Evolutionary conservation across 2,888 invertebrate genomes (phyloP).

Genomic region (Clostera curtula): DNA sequence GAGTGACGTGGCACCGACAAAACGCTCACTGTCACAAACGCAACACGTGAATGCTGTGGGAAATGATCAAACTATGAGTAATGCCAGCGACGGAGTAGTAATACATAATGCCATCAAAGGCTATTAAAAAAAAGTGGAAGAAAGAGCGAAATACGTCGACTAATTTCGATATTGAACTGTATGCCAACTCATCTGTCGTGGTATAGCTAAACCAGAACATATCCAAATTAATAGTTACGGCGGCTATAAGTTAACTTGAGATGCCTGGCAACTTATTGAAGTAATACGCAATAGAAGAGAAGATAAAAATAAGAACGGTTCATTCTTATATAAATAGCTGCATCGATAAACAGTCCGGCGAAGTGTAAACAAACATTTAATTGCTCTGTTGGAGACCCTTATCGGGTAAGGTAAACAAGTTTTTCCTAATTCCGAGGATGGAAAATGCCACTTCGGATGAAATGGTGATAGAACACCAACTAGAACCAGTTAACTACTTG

Average conservation of each 20-base stretch:
- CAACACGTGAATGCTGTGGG: neutral
- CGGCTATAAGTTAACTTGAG: too few species aligned
- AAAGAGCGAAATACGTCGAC: too few species aligned
- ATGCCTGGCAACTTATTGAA: neutral
- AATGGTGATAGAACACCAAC: too few species aligned
- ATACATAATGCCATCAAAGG: too few species aligned
- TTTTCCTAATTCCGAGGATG: slow-evolving; percentile 1
- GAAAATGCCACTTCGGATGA: neutral
- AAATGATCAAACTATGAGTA: slow-evolving; percentile 1
- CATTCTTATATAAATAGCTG: neutral
- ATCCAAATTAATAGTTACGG: too few species aligned
- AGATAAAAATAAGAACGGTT: neutral
- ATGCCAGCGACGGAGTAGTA: too few species aligned
- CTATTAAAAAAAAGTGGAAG: too few species aligned
- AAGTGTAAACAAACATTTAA: neutral
- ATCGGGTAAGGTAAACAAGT: slow-evolving; percentile 1
- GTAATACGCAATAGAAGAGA: neutral
- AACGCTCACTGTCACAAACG: neutral
- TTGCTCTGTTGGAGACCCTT: neutral
- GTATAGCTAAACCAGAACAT: too few species aligned
- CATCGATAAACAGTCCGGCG: neutral
- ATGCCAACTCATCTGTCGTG: too few species aligned
- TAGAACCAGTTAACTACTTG: too few species aligned
- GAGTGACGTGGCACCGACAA: neutral
- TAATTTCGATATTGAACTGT: too few species aligned